Evolutionary conservation across 2,113 vertebrate genomes (phyloP).

Genomic region (Ciconia stormi): DNA sequence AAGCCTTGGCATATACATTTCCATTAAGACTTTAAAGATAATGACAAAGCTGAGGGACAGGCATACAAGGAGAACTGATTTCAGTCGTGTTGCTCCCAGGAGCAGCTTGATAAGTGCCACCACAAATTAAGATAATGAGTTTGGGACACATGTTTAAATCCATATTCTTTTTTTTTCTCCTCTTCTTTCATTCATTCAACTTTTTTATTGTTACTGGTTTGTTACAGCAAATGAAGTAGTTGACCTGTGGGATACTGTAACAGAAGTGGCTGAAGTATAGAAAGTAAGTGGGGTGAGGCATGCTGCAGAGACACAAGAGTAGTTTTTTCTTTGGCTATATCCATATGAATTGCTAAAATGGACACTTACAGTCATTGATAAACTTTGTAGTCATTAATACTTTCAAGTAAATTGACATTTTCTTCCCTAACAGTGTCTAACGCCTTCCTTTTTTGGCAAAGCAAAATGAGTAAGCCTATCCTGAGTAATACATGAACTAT

Average conservation of each 20-base stretch:
- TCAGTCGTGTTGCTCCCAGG: not conserved
- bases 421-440: not conserved
- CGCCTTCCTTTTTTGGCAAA: not conserved
- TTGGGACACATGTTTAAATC: not conserved
- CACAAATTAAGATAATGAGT: not conserved
- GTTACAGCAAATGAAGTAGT: not conserved
- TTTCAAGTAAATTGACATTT: not conserved
- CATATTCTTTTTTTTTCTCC: not conserved
- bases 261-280: not conserved
- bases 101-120: not conserved
- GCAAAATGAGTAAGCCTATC: slow-evolving; percentile 22
- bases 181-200: not conserved
- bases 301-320: not conserved
- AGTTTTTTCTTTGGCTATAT: not conserved
- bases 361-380: not conserved
- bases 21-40: not conserved
- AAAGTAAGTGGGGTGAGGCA: not conserved
- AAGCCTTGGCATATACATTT: not conserved
- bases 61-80: not conserved
- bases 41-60: not conserved
- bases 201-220: not conserved
- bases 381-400: not conserved
- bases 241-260: not conserved
- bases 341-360: not conserved
- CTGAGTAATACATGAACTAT: slow-evolving; percentile 52